Base-by-base conservation (phyloP, 1,140 invertebrate genomes). In the Armadillidium nasatum region DNA sequence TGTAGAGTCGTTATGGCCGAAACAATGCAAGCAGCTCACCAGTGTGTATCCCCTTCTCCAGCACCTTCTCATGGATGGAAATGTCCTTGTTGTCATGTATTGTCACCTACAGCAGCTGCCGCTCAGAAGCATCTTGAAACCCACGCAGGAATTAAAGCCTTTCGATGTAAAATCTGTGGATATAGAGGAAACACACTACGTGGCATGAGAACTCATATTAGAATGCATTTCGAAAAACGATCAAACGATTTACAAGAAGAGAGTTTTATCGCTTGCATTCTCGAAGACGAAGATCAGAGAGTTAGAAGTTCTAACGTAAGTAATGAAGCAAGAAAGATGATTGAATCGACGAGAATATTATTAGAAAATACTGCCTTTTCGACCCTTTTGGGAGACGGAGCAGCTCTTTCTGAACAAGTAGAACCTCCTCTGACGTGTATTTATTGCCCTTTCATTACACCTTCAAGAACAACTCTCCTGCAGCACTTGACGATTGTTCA, bases 161-260 rank as follows among this genome's bases (percentile, higher is more conserved):
- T 96, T 84, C 89, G 93, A 73, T 99, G 96, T 85, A 94, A 91
- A 54, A 91, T 98, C 76, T 98, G 96, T 86, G 91, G 93, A 80
- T 99, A 99, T 86, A 92, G 96, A 82, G 96, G 96, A 13, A 98
- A 98, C 83, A 99, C 96, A 0, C 86, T 97, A 13, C 87, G 96
- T 44, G 96, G 96, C 7, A 98, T 99, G 95, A 89, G 95, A 69
- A 98, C 96, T n/a, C 96, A 99, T 83, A 97, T 98, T 73, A 90
- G 96, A 82, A 95, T 97, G 88, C 96, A 97, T 83, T 94, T 96
- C 83, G 93, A 95, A 75, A 94, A 95, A 83, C 89, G 93, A 79
- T 89, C 91, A 21, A 89, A 89, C 70, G 93, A 94, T 83, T 79
- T 87, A 46, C 88, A 94, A 88, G 94, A 96, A 83, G 94, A 95